A percentile compares a stretch with the other conserved stretches of the same genome.
Evolutionary conservation across 2,113 vertebrate species (phyloP).

Genomic region (Nasalis larvatus): DNA sequence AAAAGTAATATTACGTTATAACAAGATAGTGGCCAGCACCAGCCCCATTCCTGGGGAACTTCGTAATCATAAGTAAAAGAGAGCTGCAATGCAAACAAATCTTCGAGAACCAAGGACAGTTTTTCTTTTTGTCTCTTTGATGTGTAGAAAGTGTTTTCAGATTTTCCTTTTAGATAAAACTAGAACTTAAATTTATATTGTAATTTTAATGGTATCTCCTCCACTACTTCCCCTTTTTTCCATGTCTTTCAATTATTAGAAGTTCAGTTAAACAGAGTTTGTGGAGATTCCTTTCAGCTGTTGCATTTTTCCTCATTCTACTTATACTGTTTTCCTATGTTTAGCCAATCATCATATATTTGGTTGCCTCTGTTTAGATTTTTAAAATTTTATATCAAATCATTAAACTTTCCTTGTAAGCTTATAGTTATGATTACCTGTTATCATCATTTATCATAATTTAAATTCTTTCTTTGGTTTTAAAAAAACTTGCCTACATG

Average conservation of each 20-base stretch:
- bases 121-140: not conserved
- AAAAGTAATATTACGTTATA: not conserved
- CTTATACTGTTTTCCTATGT: not conserved
- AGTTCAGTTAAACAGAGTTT: not conserved
- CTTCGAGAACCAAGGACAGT: not conserved
- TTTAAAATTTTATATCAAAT: not conserved
- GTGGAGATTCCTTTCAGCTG: not conserved
- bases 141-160: not conserved
- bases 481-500: not conserved
- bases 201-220: not conserved
- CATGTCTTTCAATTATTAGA: not conserved
- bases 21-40: not conserved
- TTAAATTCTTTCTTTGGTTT: not conserved
- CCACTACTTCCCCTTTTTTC: not conserved
- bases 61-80: not conserved
- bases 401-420: not conserved
- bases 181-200: conserved; percentile 11
- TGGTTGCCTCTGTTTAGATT: not conserved
- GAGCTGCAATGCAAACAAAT: not conserved
- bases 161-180: not conserved
- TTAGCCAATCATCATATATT: not conserved
- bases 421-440: not conserved
- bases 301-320: not conserved
- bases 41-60: not conserved
- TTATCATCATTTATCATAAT: not conserved